These are phyloP conservation scores for Himantopus leucocephalus DNA, from an alignment of 2,113 vertebrate species.

Conservation along the genomic window DNA sequence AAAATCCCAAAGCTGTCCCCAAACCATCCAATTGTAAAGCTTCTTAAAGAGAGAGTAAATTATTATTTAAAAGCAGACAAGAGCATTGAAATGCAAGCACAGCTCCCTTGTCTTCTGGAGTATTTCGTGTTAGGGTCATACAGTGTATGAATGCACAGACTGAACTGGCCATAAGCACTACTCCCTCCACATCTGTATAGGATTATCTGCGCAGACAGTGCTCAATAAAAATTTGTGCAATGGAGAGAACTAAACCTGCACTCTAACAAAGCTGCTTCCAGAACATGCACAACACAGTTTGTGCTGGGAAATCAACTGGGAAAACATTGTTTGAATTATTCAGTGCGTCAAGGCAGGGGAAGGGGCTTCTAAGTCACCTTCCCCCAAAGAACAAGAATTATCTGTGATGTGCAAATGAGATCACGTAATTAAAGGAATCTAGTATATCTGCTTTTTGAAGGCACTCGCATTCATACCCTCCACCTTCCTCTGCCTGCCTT, in stretches of 20 bases:
- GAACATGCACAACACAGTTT: neutral
- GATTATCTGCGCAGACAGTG: neutral
- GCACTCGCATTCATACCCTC: neutral
- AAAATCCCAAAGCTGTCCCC: neutral
- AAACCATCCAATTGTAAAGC: neutral
- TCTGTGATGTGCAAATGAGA: neutral
- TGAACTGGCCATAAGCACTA: neutral
- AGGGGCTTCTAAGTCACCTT: neutral
- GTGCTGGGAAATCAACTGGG: neutral
- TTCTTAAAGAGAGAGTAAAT: neutral
- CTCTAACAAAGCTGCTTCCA: neutral
- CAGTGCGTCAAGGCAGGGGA: neutral
- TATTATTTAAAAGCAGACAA: neutral
- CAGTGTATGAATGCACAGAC: neutral
- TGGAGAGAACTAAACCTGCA: neutral
- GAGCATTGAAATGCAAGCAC: neutral
- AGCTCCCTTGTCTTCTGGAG: neutral
- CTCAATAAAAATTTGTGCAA: neutral
- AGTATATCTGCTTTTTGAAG: neutral
- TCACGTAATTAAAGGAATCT: neutral
- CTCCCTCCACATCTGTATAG: neutral
- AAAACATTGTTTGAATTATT: neutral
- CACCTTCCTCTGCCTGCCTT: neutral
- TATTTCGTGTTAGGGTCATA: neutral
- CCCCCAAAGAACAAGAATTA: neutral